Percentiles rank a stretch among this genome's conserved stretches.
phyloP scores from a whole-genome alignment of 2,797 vertebrate genomes.

The Gadopsis marmoratus region DNA sequence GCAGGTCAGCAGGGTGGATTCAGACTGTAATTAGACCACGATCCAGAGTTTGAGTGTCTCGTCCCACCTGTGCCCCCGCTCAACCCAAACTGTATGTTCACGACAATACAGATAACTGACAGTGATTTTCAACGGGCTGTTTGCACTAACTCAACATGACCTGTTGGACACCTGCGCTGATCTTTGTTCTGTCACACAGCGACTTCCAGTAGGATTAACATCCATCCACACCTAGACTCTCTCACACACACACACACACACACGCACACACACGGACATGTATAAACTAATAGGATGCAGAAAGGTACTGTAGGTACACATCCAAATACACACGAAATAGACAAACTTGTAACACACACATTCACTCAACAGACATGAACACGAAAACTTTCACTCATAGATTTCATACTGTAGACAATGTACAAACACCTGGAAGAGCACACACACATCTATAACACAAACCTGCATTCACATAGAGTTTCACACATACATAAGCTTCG shows the following conservation, averaged over 20 bases:
- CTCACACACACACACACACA: conserved; percentile 13
- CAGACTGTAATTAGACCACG: background rate
- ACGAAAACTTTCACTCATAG: background rate
- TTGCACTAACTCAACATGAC: conserved; percentile 66
- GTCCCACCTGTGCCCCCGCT: conserved; percentile 8
- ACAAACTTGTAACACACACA: background rate
- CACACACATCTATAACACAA: background rate
- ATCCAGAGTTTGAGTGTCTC: conserved; percentile 1
- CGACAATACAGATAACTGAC: conserved; percentile 47
- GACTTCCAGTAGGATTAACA: conserved; percentile 57
- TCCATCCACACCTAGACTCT: conserved; percentile 56
- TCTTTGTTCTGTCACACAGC: conserved; percentile 60
- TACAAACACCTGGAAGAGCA: background rate
- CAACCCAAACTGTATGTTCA: conserved; percentile 39
- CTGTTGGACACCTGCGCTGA: conserved; percentile 51
- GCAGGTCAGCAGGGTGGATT: conserved; percentile 1
- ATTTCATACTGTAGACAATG: no score
- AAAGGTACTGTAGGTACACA: background rate
- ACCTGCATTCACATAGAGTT: conserved; percentile 7
- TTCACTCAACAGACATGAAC: background rate
- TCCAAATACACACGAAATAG: background rate
- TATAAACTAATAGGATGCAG: background rate
- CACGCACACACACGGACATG: background rate
- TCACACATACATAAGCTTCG: conserved; percentile 22
- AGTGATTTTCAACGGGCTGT: conserved; percentile 54